Evolutionary conservation across 2,888 invertebrate species (phyloP), one percentile per base, ranked within the genome.

Genomic region (Acanthacorydalis orientalis): DNA sequence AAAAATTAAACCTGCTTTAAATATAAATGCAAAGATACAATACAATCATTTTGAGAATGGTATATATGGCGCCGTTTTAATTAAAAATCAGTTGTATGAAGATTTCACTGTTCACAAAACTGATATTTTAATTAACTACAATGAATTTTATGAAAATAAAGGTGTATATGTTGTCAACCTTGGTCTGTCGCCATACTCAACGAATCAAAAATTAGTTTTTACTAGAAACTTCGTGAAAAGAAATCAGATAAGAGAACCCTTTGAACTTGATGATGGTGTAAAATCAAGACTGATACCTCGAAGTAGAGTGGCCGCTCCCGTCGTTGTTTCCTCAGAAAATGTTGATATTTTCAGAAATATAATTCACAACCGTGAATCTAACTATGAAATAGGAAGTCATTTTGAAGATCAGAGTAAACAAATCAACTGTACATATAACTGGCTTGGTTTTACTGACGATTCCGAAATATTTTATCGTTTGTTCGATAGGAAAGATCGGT

Each of bases 311-410:
- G 86, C 95, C 1, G 97, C 96, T 0, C 84, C 91, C 0, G 75
- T 97, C 35, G 90, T 95, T 0, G 74, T 97, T 15, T 86, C 90
- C 0, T 95, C 95, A 0, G 81, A 83, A 59, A 96, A 97, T 61
- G 80, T 95, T 1, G 76, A 81, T 41, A 75, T 97, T 2, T 89
- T 76, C 56, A 74, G 96, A 50, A 98, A 98, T 64, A 88, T 91
- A 50, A 78, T 97, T 37, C 80, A 87, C 50, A 97, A 98, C 65
- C 83, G 83, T 1, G 81, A 83, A 52, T 92, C 96, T 0, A 77
- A 78, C 47, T 95, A 92, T 61, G 97, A 98, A 69, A 82, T 98
- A 43, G 93, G 93, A 0, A 93, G 95, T 0, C 96, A 97, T 58
- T 72, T 96, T 14, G 83, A 85, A 58, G 93, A 96, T 61, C 96